phyloP scores from a whole-genome alignment of 2,113 vertebrate genomes.

The Glaucidium brasilianum region DNA sequence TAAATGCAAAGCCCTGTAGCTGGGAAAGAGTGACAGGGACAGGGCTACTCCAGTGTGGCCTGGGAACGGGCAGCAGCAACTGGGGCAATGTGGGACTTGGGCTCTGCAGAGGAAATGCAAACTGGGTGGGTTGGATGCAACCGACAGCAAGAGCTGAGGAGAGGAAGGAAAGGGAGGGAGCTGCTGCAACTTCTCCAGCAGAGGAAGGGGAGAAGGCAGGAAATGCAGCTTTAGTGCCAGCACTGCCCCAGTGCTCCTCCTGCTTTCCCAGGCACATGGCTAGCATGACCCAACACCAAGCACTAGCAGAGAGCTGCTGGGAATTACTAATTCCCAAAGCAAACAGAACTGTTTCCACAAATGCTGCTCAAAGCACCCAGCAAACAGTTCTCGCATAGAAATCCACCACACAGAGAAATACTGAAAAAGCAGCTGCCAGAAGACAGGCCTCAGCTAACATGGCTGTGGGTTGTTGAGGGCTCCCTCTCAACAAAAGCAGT shows the following conservation, averaged over 20 bases:
- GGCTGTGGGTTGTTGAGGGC: background rate
- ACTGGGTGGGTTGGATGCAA: background rate
- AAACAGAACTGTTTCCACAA: background rate
- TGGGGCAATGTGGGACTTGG: background rate
- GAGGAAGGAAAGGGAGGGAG: constrained; percentile 35
- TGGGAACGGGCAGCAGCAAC: accelerated
- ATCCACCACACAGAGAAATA: background rate
- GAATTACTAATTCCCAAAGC: background rate
- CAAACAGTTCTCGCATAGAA: background rate
- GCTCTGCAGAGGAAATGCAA: background rate
- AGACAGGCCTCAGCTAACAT: background rate
- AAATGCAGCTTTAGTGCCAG: background rate
- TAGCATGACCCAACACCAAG: background rate
- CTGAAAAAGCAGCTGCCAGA: background rate
- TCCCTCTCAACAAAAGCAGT: background rate
- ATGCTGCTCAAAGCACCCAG: background rate
- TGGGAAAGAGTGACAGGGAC: background rate
- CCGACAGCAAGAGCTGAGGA: background rate
- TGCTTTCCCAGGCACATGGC: background rate
- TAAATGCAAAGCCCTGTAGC: background rate
- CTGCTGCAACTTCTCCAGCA: background rate
- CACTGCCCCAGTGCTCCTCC: background rate
- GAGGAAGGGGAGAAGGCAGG: background rate
- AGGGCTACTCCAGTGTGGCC: background rate
- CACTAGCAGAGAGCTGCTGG: background rate